Evolutionary conservation across 35 echinoderm and acorn worm genomes (phyloP).

Genomic region (Apostichopus parvimensis): DNA sequence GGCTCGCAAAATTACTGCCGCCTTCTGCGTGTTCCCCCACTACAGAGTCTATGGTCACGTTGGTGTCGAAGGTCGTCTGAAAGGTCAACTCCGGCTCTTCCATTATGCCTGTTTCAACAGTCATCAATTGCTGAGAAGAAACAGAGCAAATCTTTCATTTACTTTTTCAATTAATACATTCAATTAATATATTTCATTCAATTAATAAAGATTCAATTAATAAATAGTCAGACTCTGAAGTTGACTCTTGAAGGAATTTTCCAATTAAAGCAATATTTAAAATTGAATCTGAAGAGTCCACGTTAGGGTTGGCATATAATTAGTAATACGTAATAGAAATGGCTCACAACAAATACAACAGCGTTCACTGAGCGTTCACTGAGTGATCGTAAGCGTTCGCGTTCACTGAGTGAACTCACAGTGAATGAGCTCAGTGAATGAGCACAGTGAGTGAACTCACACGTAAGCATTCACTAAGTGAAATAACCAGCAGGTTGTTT

Average conservation of each 20-base stretch:
- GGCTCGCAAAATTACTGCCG: background rate
- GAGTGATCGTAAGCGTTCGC: too few species aligned
- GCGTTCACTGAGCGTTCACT: too few species aligned
- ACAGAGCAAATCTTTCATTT: background rate
- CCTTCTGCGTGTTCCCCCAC: background rate
- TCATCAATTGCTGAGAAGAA: background rate
- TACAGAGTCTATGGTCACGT: conserved; percentile 12
- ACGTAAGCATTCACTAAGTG: too few species aligned
- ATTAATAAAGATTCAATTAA: background rate
- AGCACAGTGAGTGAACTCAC: too few species aligned
- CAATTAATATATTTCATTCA: background rate
- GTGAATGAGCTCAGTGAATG: too few species aligned
- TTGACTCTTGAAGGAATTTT: background rate
- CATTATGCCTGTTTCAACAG: conserved; percentile 59
- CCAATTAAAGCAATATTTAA: too few species aligned
- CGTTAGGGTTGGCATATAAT: too few species aligned
- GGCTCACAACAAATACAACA: too few species aligned
- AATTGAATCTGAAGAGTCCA: too few species aligned
- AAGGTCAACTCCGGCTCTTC: conserved; percentile 71
- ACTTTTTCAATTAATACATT: background rate
- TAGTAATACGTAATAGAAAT: too few species aligned
- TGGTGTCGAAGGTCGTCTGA: conserved; percentile 60
- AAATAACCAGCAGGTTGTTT: too few species aligned
- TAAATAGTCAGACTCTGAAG: background rate
- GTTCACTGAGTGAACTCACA: too few species aligned